phyloP scores from a whole-genome alignment of 2,113 vertebrate species.

The Melanocharis versteri region DNA sequence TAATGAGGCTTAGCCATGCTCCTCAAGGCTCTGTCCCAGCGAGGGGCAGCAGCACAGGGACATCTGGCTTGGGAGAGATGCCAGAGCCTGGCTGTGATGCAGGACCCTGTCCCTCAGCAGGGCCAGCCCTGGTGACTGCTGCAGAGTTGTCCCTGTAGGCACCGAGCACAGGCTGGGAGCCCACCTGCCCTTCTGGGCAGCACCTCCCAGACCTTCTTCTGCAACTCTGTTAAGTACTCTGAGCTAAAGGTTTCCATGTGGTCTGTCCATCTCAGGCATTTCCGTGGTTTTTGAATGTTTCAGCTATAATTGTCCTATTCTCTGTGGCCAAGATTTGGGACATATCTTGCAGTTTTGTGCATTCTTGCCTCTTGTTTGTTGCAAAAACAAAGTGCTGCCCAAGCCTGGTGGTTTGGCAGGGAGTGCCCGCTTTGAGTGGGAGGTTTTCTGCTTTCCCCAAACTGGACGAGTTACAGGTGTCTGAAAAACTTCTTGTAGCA shows the following conservation, averaged over 20 bases:
- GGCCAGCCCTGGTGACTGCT: not conserved
- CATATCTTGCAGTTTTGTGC: not conserved
- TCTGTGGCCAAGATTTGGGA: not conserved
- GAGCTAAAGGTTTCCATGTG: not conserved
- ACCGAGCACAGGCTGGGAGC: not conserved
- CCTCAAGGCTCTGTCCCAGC: not conserved
- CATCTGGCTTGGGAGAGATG: not conserved
- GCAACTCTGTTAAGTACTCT: not conserved
- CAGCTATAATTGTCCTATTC: not conserved
- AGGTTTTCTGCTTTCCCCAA: not conserved
- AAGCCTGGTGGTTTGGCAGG: not conserved
- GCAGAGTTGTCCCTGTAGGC: accelerated
- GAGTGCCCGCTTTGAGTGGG: not conserved
- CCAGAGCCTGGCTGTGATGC: not conserved
- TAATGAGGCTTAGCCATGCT: not conserved
- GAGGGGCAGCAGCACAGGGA: not conserved
- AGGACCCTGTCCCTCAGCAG: not conserved
- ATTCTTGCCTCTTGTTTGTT: not conserved
- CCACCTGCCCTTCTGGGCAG: not conserved
- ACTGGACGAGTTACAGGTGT: not conserved
- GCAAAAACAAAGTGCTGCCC: not conserved
- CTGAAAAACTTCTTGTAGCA: not conserved
- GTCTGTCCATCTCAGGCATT: not conserved
- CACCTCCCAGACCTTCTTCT: not conserved
- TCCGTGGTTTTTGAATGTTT: not conserved